A percentile compares a stretch with the other conserved stretches of the same genome.
Conservation (phyloP, 1,140 invertebrate genomes). For the Philopotamus ludificatus region DNA sequence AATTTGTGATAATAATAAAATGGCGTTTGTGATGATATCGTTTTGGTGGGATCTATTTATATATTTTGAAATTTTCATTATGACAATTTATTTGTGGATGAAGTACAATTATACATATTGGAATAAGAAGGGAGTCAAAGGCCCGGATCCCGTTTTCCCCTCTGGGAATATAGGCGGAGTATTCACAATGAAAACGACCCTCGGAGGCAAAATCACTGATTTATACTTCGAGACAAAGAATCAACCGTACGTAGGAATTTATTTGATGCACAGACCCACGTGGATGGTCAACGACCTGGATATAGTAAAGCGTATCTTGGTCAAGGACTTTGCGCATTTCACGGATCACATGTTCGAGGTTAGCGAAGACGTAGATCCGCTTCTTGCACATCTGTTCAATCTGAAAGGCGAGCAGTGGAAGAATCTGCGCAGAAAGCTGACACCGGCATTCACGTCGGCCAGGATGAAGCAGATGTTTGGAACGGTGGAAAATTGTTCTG, state of each 20-base stretch:
- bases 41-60: constrained; percentile 30
- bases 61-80: neutral
- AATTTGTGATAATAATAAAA: too few relatives aligned
- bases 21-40: constrained; percentile 13
- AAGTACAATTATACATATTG: constrained; percentile 1
- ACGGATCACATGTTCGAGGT: constrained; percentile 56
- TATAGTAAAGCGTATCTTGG: constrained; percentile 51
- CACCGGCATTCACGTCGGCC: constrained; percentile 59
- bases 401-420: too few relatives aligned
- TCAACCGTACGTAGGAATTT: constrained; percentile 47
- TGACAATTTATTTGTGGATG: neutral
- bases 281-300: constrained; percentile 47
- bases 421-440: constrained; percentile 57
- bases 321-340: too few relatives aligned
- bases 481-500: constrained; percentile 48
- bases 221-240: constrained; percentile 48
- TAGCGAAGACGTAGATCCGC: constrained; percentile 47
- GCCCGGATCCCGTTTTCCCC: constrained; percentile 35
- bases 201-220: constrained; percentile 46
- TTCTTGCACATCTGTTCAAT: constrained; percentile 49
- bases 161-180: constrained; percentile 54
- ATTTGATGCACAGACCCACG: constrained; percentile 48
- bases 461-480: constrained; percentile 62
- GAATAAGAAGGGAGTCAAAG: constrained; percentile 14
- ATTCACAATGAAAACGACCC: constrained; percentile 46